Evolutionary conservation across 2,888 invertebrate species (phyloP).

Genomic region (Tillus elongatus): DNA sequence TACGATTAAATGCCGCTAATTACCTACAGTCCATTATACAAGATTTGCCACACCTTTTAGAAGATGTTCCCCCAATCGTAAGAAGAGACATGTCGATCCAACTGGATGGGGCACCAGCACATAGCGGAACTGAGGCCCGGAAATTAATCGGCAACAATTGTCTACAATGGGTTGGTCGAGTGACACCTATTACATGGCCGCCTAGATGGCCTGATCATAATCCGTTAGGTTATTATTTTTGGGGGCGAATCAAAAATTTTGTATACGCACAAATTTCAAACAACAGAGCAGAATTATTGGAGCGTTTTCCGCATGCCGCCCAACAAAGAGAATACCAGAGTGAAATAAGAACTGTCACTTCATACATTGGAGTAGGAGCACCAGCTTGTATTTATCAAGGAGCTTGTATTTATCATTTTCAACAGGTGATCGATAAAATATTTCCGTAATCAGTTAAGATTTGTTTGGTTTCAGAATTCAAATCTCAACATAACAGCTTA

Average conservation of each 20-base stretch:
- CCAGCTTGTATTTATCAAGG: no score
- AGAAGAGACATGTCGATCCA: slow-evolving; percentile 4
- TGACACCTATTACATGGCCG: background rate
- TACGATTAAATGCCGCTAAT: slow-evolving; percentile 6
- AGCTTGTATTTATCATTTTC: no score
- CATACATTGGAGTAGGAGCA: no score
- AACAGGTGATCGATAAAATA: no score
- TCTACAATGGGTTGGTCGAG: no score
- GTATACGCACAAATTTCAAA: slow-evolving; percentile 4
- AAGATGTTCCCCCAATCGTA: slow-evolving; percentile 4
- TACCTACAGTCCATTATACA: slow-evolving; percentile 6
- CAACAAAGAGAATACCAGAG: no score
- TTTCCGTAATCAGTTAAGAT: no score
- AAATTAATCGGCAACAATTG: no score
- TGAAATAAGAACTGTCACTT: no score
- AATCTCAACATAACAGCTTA: no score
- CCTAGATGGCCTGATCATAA: slow-evolving; percentile 6
- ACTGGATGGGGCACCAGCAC: slow-evolving; percentile 7
- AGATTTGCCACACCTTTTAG: slow-evolving; percentile 4
- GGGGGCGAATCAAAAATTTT: slow-evolving; percentile 4
- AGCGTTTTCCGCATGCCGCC: background rate
- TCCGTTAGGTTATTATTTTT: slow-evolving; percentile 5
- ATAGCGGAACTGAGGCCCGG: no score
- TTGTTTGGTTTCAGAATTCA: no score
- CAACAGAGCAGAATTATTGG: background rate